These are phyloP conservation scores for Coluber constrictor DNA, from an alignment of 2,797 vertebrate species.

Conservation along the genomic window DNA sequence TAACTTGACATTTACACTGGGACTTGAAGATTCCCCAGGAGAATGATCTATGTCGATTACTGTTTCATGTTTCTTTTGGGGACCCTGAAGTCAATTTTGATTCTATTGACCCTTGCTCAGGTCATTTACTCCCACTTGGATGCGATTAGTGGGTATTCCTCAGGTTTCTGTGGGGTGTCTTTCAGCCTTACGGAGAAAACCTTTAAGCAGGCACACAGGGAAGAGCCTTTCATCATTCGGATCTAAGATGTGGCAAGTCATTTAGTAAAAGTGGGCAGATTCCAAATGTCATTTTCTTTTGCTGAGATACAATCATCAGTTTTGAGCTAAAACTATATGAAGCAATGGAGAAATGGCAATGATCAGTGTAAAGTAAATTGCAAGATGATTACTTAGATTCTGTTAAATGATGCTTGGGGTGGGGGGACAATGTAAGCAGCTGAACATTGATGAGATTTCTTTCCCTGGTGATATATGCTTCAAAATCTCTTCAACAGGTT, in stretches of 20 bases:
- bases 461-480: background rate
- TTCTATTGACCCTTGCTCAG: conserved; percentile 22
- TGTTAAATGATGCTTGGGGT: background rate
- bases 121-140: conserved; percentile 28
- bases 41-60: conserved; percentile 20
- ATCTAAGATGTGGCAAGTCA: background rate
- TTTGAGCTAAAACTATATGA: conserved; percentile 4
- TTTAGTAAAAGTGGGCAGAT: conserved; percentile 9
- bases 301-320: background rate
- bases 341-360: background rate
- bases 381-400: background rate
- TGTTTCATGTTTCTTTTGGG: conserved; percentile 19
- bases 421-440: background rate
- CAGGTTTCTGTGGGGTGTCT: conserved; percentile 24
- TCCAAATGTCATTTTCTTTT: conserved; percentile 26
- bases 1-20: conserved; percentile 13
- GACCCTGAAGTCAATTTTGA: conserved; percentile 10
- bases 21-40: conserved; percentile 32
- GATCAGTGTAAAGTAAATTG: background rate
- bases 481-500: background rate
- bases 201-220: conserved; percentile 22
- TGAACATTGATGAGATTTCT: background rate
- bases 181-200: conserved; percentile 20
- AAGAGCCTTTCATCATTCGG: conserved; percentile 19
- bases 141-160: conserved; percentile 32